These are phyloP conservation scores for Catharus minimus DNA, from an alignment of 2,113 vertebrate genomes.

Conservation along the genomic window DNA sequence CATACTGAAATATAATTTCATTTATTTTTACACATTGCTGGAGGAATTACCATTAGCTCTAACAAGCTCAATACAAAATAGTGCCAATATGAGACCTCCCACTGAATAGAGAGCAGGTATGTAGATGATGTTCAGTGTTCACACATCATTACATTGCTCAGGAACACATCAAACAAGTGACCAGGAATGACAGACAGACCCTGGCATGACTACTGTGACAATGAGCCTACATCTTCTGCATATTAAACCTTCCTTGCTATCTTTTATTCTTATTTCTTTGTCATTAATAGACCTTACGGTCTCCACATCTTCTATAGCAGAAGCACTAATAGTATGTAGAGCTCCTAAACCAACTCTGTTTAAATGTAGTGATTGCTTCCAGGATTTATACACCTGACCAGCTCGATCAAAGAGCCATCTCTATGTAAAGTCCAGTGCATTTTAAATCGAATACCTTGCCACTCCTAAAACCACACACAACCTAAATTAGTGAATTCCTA, in stretches of 20 bases:
- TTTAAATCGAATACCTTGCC: neutral
- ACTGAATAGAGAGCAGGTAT: neutral
- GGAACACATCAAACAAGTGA: neutral
- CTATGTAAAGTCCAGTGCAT: neutral
- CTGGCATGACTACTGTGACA: neutral
- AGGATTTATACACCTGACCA: neutral
- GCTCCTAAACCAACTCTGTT: neutral
- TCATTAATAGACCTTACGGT: neutral
- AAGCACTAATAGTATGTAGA: neutral
- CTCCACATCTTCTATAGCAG: neutral
- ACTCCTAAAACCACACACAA: neutral
- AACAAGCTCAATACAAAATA: neutral
- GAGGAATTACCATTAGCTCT: neutral
- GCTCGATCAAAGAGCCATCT: neutral
- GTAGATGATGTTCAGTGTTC: neutral
- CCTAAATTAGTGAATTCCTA: neutral
- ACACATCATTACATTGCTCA: neutral
- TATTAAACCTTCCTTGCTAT: neutral
- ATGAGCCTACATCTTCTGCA: neutral
- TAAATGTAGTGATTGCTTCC: neutral
- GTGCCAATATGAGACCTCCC: neutral
- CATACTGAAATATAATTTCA: neutral
- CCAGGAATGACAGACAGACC: neutral
- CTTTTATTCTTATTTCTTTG: neutral
- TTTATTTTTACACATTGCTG: slow-evolving; percentile 16